Conservation (phyloP, 2,113 vertebrate species). For the Hystrix cristata region DNA sequence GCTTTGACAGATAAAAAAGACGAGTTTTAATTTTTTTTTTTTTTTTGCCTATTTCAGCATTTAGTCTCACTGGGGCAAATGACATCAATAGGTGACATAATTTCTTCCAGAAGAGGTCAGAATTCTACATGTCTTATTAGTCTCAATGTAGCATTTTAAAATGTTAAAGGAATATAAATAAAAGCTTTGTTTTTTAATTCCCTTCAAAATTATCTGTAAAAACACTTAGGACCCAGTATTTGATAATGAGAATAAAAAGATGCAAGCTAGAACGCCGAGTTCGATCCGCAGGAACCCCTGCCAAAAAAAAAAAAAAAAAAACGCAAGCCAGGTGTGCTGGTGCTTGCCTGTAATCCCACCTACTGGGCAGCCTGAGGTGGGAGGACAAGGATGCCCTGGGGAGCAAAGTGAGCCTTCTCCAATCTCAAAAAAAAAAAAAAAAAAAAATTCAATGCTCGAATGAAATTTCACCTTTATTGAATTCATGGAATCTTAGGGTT, state of each 20-base stretch:
- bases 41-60: not conserved
- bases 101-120: constrained; percentile 18
- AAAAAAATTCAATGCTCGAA: constrained; percentile 29
- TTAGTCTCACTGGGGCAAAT: constrained; percentile 6
- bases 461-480: constrained; percentile 48
- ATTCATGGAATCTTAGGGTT: constrained; percentile 11
- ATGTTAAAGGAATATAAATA: constrained; percentile 75
- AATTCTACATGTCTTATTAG: constrained; percentile 52
- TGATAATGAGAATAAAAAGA: constrained; percentile 7
- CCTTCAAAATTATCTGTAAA: constrained; percentile 53
- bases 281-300: too few species aligned
- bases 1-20: constrained; percentile 9
- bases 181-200: constrained; percentile 75
- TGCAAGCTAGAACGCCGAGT: not conserved
- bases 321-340: not conserved
- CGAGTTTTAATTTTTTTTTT: not conserved
- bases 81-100: constrained; percentile 54
- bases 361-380: too few species aligned
- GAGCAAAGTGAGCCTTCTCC: not conserved
- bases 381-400: not conserved
- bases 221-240: constrained; percentile 40
- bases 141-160: constrained; percentile 68
- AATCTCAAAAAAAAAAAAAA: not conserved
- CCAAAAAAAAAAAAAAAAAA: too few species aligned
- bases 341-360: too few species aligned